Evolutionary conservation across 1,140 invertebrate species (phyloP), one percentile per base, ranked within the genome.

Genomic region (Aphidius gifuensis): DNA sequence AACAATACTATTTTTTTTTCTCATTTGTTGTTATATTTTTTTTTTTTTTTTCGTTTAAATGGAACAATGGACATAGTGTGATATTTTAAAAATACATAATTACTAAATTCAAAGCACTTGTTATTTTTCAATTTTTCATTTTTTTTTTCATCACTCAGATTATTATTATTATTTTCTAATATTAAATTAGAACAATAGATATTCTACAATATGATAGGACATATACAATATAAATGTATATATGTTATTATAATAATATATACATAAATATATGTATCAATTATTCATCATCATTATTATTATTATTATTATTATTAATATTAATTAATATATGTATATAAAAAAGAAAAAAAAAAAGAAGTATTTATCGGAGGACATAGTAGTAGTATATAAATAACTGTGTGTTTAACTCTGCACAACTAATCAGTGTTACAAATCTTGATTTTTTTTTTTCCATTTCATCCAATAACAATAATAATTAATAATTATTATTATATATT

Each of bases 1-100:
- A 32, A 32, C 23, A 32, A 32, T 32, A 32, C 23, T 32, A 32
- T 32, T 32, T 32, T 32, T 32, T 32, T 32, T 32, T 32, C 23
- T 32, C 23, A 32, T 32, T 32, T 32, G 23, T 32, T 32, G 23
- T 1, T 32, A 32, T 32, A 32, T 32, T 3, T 32, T 32, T 32
- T 32, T 32, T 16, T 16, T 16, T 16, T 16, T 16, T 16, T 16
- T 16, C n/a, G n/a, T 16, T 32, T 32, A 32, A 32, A 32, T 32
- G 23, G 23, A 32, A 32, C 23, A 32, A 32, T 32, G 68, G 66
- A 64, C 68, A 70, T 70, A 68, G 70, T 66, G 48, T 66, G 48
- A 70, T 64, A 66, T 55, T 60, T 56, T 54, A 68, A 62, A 32
- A 11, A 50, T 42, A 60, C 39, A 48, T 44, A 23, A 16, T 32